Evolutionary conservation across 2,888 invertebrate species (phyloP), one percentile per base, ranked within the genome.

Genomic region (Choreutis nemorana): DNA sequence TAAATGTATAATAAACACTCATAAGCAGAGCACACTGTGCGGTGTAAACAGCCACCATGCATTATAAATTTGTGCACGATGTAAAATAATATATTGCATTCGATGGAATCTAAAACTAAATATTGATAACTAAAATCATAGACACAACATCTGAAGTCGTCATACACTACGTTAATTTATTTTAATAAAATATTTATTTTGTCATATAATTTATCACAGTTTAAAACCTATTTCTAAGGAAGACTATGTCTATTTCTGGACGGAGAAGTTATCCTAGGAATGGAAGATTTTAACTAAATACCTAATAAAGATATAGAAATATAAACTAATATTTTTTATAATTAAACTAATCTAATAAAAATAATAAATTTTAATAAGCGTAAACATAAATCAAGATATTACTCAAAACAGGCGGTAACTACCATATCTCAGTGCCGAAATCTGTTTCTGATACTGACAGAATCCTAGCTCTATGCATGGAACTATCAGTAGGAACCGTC

Each of bases 341-440:
- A 26, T 29, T 18, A 30, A 25, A 30, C 14, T 4, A 13, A 13
- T 24, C 12, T 18, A 14, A 11, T 22, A 30, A 30, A 25, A 25
- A 28, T 15, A 30, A 26, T 22, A 25, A 46, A 48, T 47, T n/a
- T n/a, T n/a, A n/a, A n/a, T n/a, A n/a, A n/a, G n/a, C n/a, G n/a
- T n/a, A n/a, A n/a, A n/a, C n/a, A n/a, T n/a, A n/a, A n/a, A n/a
- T n/a, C 26, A 10, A 9, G 29, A 35, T 8, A 5, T 24, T 30
- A 26, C 33, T 24, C 21, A 22, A 21, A 37, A n/a, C n/a, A n/a
- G n/a, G n/a, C n/a, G n/a, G n/a, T n/a, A 26, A 49, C 72, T 80
- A 90, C 90, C 90, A 90, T 55, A 90, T 90, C 77, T 90, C 90
- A 31, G 89, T 89, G 37, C 83, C 84, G 44, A 80, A 81, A 42